Percentiles rank a stretch among this genome's conserved stretches.
Evolutionary conservation across 2,797 vertebrate genomes (phyloP).

Genomic region (Lacerta viridis): DNA sequence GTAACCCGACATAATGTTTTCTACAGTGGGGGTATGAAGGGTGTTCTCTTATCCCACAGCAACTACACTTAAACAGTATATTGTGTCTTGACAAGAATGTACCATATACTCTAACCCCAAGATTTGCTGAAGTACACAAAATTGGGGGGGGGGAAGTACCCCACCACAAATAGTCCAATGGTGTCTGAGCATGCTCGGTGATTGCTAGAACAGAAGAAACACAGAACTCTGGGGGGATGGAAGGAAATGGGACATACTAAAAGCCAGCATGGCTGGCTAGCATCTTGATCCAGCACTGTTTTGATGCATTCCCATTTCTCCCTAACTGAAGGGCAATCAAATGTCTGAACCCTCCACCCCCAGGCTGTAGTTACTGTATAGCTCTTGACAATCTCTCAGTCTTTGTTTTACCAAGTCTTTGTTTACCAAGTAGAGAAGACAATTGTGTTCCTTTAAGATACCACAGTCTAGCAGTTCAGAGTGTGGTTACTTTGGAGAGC

Average conservation of each 20-base stretch:
- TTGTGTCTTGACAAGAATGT: no score
- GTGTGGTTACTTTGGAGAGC: not conserved
- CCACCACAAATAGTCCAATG: not conserved
- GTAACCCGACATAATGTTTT: no score
- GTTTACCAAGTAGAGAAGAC: constrained; percentile 33
- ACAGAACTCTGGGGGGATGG: not conserved
- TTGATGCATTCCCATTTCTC: not conserved
- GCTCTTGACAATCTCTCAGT: not conserved
- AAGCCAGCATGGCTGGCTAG: not conserved
- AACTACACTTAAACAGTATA: no score
- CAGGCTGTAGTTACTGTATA: not conserved
- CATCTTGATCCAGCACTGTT: not conserved
- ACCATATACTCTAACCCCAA: not conserved
- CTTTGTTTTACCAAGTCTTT: not conserved
- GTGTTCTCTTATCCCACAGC: no score
- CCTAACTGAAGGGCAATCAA: not conserved
- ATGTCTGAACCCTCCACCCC: no score
- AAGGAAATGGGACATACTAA: not conserved
- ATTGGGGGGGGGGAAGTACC: not conserved
- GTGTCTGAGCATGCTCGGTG: not conserved
- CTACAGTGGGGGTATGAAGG: no score
- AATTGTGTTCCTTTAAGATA: not conserved
- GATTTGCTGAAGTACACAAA: not conserved
- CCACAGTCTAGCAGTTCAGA: constrained; percentile 34
- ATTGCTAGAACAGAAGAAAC: not conserved